A percentile compares a stretch with the other conserved stretches of the same genome.
Evolutionary conservation across 2,113 vertebrate genomes (phyloP).

Genomic region (Rynchops niger): DNA sequence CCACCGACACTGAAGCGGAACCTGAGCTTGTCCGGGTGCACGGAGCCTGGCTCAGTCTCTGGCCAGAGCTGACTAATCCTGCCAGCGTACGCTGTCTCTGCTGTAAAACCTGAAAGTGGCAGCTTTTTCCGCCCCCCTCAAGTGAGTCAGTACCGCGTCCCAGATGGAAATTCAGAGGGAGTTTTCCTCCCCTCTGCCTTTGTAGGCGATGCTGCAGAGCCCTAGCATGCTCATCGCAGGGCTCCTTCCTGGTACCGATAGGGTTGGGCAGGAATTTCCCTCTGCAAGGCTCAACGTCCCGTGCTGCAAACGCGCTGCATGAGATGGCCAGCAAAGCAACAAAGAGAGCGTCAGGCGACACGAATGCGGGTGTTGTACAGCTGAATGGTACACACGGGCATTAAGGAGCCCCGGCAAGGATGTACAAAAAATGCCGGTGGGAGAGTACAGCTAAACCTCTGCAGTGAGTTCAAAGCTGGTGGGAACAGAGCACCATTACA

Average conservation of each 20-base stretch:
- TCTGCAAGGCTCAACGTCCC: background rate
- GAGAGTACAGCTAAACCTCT: background rate
- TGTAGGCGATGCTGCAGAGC: background rate
- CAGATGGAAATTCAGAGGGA: background rate
- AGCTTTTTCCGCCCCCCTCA: background rate
- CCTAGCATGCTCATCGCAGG: too few relatives aligned
- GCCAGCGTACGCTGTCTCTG: fast-evolving
- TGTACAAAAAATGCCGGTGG: background rate
- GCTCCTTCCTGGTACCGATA: background rate
- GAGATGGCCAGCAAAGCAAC: background rate
- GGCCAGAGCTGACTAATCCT: background rate
- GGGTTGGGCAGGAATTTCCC: background rate
- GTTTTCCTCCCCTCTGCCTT: background rate
- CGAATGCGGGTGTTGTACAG: background rate
- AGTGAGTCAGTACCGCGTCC: background rate
- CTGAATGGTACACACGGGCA: background rate
- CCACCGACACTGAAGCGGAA: background rate
- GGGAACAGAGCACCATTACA: background rate
- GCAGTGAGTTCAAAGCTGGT: background rate
- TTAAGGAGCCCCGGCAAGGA: background rate
- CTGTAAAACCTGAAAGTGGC: background rate
- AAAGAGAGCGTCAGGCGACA: background rate
- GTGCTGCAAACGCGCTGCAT: background rate
- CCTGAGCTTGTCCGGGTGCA: background rate
- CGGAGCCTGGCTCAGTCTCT: background rate